These are phyloP conservation scores for Astropecten irregularis DNA, from an alignment of 53 echinoderm and acorn worm genomes.

Conservation along the genomic window DNA sequence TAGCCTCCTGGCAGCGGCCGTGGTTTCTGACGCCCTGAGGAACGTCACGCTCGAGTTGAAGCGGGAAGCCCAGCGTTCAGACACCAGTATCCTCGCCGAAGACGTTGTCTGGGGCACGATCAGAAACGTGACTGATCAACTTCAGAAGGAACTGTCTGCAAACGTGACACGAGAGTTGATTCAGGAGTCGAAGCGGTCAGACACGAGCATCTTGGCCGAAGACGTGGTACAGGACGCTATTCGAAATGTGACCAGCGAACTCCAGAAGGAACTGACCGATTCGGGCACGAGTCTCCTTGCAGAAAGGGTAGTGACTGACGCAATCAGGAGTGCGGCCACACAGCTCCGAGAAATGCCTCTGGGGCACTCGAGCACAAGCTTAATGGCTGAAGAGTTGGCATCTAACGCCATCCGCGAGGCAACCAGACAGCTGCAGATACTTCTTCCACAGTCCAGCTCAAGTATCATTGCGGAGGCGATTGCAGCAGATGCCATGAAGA, in stretches of 20 bases:
- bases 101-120: slow-evolving; percentile 38
- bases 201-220: slow-evolving; percentile 38
- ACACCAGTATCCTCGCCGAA: slow-evolving; percentile 33
- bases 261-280: slow-evolving; percentile 18
- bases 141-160: slow-evolving; percentile 16
- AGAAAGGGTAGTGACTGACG: slow-evolving; percentile 21
- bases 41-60: slow-evolving; percentile 18
- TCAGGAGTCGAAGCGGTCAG: neutral
- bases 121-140: slow-evolving; percentile 25
- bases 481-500: slow-evolving; percentile 40
- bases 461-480: slow-evolving; percentile 45
- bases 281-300: slow-evolving; percentile 33
- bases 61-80: slow-evolving; percentile 8
- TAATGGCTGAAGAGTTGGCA: slow-evolving; percentile 39
- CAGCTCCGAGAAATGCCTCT: slow-evolving; percentile 15
- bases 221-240: slow-evolving; percentile 28
- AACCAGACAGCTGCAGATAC: slow-evolving; percentile 24
- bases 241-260: slow-evolving; percentile 31
- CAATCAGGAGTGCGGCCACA: neutral
- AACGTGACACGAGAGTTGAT: slow-evolving; percentile 1
- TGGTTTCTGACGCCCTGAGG: slow-evolving; percentile 17
- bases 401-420: slow-evolving; percentile 17
- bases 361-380: neutral
- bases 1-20: slow-evolving; percentile 27
- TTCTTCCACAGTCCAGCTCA: slow-evolving; percentile 43